These are phyloP conservation scores for Pseudochromis fuscus DNA, from an alignment of 2,797 vertebrate genomes.

Conservation along the genomic window DNA sequence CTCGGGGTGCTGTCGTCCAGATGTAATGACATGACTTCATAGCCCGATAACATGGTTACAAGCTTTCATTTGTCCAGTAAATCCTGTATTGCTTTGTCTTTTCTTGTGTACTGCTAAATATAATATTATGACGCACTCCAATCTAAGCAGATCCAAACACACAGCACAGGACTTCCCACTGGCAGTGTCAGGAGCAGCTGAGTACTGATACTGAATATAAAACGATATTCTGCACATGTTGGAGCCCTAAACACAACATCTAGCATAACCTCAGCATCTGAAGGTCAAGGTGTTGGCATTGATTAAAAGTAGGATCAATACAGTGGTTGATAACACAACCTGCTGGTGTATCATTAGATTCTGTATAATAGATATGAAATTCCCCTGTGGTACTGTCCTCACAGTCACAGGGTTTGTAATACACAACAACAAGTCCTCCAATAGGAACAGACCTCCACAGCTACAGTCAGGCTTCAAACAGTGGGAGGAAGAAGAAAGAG, in stretches of 20 bases:
- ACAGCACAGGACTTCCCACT: no score
- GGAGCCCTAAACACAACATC: background rate
- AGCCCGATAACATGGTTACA: conserved; percentile 36
- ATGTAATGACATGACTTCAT: conserved; percentile 50
- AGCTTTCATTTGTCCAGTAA: conserved; percentile 20
- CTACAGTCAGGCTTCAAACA: conserved; percentile 4
- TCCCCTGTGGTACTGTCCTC: background rate
- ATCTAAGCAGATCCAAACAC: no score
- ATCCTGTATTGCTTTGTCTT: background rate
- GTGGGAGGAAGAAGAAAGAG: conserved; percentile 13
- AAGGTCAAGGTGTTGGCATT: conserved; percentile 7
- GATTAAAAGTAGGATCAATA: conserved; percentile 15
- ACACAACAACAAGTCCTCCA: conserved; percentile 9
- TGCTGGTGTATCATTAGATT: background rate
- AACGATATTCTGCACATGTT: background rate
- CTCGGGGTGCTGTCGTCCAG: conserved; percentile 38
- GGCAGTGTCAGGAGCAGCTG: background rate
- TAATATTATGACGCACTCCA: background rate
- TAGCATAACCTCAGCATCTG: background rate
- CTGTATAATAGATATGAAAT: conserved; percentile 5
- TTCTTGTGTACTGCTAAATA: background rate
- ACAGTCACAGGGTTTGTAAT: background rate
- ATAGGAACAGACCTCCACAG: background rate
- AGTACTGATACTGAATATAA: background rate
- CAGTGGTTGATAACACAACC: background rate